Percentiles rank a stretch among this genome's conserved stretches.
These are phyloP conservation scores for Cecropterus lyciades DNA, from an alignment of 1,140 invertebrate species.

Conservation along the genomic window DNA sequence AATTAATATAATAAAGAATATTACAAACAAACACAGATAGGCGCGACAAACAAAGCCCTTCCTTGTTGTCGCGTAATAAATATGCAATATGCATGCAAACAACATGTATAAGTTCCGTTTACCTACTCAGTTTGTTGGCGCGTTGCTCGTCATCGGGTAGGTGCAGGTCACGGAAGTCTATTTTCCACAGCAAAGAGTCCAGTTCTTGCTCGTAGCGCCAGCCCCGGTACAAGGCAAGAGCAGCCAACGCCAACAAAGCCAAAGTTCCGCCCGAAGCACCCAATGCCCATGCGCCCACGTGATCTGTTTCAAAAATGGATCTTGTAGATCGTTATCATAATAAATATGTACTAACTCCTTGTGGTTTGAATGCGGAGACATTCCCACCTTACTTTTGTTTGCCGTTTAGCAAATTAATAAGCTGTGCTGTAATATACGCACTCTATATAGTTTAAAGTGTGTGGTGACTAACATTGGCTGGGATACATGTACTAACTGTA, in stretches of 20 bases:
- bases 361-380: too few species aligned
- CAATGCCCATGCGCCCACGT: slow-evolving; percentile 92
- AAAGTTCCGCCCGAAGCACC: slow-evolving; percentile 91
- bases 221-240: slow-evolving; percentile 92
- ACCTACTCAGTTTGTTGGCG: slow-evolving; percentile 84
- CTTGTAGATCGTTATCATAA: not conserved
- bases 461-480: too few species aligned
- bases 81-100: slow-evolving; percentile 59
- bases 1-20: too few species aligned
- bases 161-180: slow-evolving; percentile 95
- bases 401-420: too few species aligned
- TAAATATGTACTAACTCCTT: too few species aligned
- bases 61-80: too few species aligned
- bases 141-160: slow-evolving; percentile 73
- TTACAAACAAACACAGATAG: not conserved
- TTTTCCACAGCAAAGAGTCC: slow-evolving; percentile 97
- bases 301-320: slow-evolving; percentile 82
- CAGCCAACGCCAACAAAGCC: slow-evolving; percentile 88
- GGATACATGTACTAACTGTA: too few species aligned
- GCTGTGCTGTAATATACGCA: too few species aligned
- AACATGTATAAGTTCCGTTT: slow-evolving; percentile 77
- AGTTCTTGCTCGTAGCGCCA: slow-evolving; percentile 98
- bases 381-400: too few species aligned
- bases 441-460: too few species aligned
- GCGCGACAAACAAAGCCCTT: not conserved